A percentile compares a stretch with the other conserved stretches of the same genome.
Evolutionary conservation across 2,113 vertebrate species (phyloP).

Genomic region (Lasiurus cinereus): DNA sequence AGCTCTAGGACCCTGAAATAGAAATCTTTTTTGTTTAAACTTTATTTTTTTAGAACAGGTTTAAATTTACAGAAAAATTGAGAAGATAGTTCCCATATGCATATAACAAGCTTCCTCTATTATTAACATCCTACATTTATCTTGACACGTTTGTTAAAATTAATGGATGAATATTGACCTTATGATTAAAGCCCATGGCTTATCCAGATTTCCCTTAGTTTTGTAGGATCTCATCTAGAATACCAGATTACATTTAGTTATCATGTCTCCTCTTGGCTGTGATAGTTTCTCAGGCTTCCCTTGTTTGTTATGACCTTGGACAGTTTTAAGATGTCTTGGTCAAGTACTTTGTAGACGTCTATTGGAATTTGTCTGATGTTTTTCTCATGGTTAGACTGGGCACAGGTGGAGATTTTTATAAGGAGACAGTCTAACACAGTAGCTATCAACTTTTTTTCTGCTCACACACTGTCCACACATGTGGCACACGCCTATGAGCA

Average conservation of each 20-base stretch:
- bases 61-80: conserved; percentile 29
- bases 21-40: not conserved
- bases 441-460: not conserved
- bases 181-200: not conserved
- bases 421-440: not conserved
- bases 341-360: not conserved
- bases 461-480: not conserved
- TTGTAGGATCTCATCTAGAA: not conserved
- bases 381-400: not conserved
- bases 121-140: not conserved
- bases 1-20: not conserved
- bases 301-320: not conserved
- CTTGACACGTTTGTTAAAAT: not conserved
- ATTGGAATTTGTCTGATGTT: not conserved
- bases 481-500: not conserved
- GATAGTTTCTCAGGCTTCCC: not conserved
- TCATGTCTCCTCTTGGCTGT: not conserved
- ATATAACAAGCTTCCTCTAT: not conserved
- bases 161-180: not conserved
- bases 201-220: not conserved
- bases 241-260: not conserved
- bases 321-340: not conserved
- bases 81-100: not conserved
- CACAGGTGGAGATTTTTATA: not conserved
- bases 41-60: not conserved